These are phyloP conservation scores for Dermolepida albohirtum DNA, from an alignment of 2,888 invertebrate species.

Conservation along the genomic window DNA sequence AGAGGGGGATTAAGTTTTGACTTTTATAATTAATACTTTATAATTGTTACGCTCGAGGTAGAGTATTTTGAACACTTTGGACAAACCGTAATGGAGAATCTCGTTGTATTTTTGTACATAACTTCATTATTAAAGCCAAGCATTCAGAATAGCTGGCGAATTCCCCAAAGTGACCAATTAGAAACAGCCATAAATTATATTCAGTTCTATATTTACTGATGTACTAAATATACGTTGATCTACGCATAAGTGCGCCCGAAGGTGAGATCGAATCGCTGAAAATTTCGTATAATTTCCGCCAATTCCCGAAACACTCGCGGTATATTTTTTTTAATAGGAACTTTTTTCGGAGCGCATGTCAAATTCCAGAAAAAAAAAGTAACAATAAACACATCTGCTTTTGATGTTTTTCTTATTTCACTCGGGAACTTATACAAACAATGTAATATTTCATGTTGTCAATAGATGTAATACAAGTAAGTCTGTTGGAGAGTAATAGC, in stretches of 20 bases:
- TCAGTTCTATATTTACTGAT: slow-evolving; percentile 30
- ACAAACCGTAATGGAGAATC: no score
- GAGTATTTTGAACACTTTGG: no score
- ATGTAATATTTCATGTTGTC: slow-evolving; percentile 36
- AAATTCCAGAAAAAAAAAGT: slow-evolving; percentile 22
- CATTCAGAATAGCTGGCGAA: not conserved
- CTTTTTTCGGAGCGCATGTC: not conserved
- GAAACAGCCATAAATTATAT: slow-evolving; percentile 28
- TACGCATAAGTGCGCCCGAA: not conserved
- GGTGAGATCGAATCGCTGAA: not conserved
- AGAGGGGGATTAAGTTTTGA: no score
- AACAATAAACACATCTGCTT: slow-evolving; percentile 37
- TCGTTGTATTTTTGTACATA: no score
- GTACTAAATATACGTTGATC: slow-evolving; percentile 23
- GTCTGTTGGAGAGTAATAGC: slow-evolving; percentile 26
- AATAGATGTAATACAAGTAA: slow-evolving; percentile 38
- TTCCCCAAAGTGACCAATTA: slow-evolving; percentile 34
- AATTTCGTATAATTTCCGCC: slow-evolving; percentile 8
- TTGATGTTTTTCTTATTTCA: slow-evolving; percentile 13
- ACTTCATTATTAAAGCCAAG: no score
- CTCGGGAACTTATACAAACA: slow-evolving; percentile 19
- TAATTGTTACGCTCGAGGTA: no score
- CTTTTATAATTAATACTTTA: no score
- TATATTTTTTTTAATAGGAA: no score
- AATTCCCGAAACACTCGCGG: not conserved